Evolutionary conservation across 2,888 invertebrate genomes (phyloP).

Genomic region (Sacculina carcini): DNA sequence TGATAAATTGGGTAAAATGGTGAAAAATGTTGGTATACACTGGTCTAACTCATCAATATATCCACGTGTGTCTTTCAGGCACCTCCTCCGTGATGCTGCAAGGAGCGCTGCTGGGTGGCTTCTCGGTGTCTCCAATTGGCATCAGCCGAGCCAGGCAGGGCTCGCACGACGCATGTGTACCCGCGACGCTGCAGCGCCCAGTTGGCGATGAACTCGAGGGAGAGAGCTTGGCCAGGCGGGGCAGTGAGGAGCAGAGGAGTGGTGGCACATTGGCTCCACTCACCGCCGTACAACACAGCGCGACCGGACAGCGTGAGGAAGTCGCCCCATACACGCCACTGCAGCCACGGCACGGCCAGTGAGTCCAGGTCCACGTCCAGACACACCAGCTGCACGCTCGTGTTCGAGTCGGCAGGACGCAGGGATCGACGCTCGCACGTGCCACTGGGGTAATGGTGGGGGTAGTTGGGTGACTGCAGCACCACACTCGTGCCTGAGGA

Average conservation of each 20-base stretch:
- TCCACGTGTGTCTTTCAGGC: too few relatives aligned
- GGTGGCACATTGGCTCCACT: background rate
- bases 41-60: too few relatives aligned
- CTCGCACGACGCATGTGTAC: background rate
- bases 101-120: too few relatives aligned
- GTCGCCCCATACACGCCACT: background rate
- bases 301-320: background rate
- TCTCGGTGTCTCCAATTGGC: too few relatives aligned
- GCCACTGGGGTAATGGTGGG: background rate
- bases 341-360: background rate
- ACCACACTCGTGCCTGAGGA: background rate
- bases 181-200: background rate
- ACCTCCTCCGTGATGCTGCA: too few relatives aligned
- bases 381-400: background rate
- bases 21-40: too few relatives aligned
- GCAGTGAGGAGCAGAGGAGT: background rate
- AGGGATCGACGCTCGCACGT: background rate
- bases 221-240: background rate
- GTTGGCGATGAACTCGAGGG: background rate
- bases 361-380: background rate
- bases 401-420: background rate
- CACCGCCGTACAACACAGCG: background rate
- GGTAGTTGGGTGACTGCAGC: background rate
- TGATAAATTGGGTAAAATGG: too few relatives aligned
- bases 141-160: too few relatives aligned